A percentile compares a stretch with the other conserved stretches of the same genome.
Evolutionary conservation across 2,113 vertebrate genomes (phyloP).

Genomic region (Halcyon senegalensis): DNA sequence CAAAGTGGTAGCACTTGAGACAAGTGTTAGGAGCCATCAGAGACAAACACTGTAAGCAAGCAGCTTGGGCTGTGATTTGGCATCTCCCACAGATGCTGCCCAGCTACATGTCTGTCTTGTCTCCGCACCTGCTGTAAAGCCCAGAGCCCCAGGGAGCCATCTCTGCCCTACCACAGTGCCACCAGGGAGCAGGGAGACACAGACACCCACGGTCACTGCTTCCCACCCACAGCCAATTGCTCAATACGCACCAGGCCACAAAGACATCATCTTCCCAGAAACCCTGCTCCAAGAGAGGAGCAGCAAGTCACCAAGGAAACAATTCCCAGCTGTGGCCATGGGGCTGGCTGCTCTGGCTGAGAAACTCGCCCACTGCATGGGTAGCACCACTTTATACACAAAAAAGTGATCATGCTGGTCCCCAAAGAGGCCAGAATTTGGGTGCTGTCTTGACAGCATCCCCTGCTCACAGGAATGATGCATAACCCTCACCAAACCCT

Average conservation of each 20-base stretch:
- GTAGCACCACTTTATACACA: background rate
- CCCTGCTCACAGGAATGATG: background rate
- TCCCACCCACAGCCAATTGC: background rate
- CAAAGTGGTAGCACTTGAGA: slow-evolving; percentile 45
- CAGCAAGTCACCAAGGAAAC: background rate
- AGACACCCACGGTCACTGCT: background rate
- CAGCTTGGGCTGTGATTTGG: background rate
- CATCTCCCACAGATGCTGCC: background rate
- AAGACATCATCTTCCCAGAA: background rate
- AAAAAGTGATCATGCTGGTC: rapidly evolving
- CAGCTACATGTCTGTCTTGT: background rate
- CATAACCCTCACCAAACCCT: background rate
- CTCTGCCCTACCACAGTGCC: background rate
- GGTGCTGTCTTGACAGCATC: background rate
- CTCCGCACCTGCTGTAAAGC: background rate
- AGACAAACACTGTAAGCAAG: background rate
- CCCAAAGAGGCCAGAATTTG: background rate
- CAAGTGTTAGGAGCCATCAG: background rate
- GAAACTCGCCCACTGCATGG: background rate
- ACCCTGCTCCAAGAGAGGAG: background rate
- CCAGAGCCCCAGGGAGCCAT: background rate
- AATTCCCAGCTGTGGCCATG: rapidly evolving
- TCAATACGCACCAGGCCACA: background rate
- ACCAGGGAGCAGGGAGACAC: background rate
- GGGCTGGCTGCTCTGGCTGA: background rate